Evolutionary conservation across 2,888 invertebrate genomes (phyloP).

Genomic region (Archips xylosteana): DNA sequence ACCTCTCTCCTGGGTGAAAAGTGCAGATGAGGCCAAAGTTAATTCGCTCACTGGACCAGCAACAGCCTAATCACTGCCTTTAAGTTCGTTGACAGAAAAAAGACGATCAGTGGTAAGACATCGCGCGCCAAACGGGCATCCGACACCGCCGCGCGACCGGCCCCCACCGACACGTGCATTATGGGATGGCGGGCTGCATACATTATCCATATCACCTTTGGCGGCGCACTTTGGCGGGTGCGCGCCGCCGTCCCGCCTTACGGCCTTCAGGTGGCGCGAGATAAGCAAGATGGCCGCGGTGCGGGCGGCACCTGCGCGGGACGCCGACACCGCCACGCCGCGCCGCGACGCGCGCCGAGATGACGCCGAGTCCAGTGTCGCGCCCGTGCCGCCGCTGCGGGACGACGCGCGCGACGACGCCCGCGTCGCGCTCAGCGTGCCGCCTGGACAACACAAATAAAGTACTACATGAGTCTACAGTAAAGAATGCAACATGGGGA

Average conservation of each 20-base stretch:
- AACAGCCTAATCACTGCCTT: too few relatives aligned
- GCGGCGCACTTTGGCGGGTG: constrained; percentile 85
- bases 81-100: too few relatives aligned
- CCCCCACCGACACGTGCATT: constrained; percentile 74
- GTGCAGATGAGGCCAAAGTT: too few relatives aligned
- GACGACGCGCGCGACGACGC: constrained; percentile 75
- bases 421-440: constrained; percentile 44
- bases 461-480: neutral
- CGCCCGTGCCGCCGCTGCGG: constrained; percentile 75
- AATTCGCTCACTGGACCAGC: too few relatives aligned
- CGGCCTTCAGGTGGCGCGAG: constrained; percentile 93
- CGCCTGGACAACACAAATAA: constrained; percentile 73
- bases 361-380: constrained; percentile 79
- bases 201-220: constrained; percentile 85
- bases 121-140: constrained; percentile 42
- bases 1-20: too few relatives aligned
- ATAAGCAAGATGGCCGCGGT: constrained; percentile 97
- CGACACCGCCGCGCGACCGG: constrained; percentile 52
- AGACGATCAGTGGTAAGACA: constrained; percentile 1
- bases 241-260: constrained; percentile 83
- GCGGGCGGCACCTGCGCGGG: constrained; percentile 97
- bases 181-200: constrained; percentile 82
- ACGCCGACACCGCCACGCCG: constrained; percentile 91
- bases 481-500: neutral
- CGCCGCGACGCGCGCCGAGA: constrained; percentile 85